Conservation (phyloP, 2,888 invertebrate genomes). For the Eurytoma adleriae region DNA sequence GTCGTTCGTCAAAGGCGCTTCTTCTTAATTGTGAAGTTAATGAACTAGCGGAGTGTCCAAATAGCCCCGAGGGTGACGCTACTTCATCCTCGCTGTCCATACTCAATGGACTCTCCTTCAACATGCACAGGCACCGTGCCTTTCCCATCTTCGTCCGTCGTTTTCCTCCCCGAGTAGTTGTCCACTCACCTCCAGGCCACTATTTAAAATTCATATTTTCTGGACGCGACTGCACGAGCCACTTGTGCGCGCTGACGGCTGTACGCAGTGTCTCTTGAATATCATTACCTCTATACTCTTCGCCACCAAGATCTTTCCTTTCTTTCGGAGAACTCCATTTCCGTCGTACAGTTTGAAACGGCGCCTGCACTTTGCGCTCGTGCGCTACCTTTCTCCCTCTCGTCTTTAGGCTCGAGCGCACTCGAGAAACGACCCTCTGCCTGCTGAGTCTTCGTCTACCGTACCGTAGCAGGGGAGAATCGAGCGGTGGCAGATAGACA, state of each 20-base stretch:
- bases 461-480: constrained; percentile 5
- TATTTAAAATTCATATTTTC: constrained; percentile 47
- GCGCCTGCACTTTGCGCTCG: constrained; percentile 62
- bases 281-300: constrained; percentile 65
- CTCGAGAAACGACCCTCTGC: constrained; percentile 58
- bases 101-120: too few relatives aligned
- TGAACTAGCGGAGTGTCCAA: constrained; percentile 33
- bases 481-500: too few relatives aligned
- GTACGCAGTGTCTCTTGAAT: constrained; percentile 60
- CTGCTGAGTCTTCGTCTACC: too few relatives aligned
- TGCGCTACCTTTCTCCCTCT: constrained; percentile 44
- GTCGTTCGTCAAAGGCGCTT: too few relatives aligned
- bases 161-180: constrained; percentile 26
- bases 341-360: constrained; percentile 57
- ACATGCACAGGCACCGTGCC: too few relatives aligned
- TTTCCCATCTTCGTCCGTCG: background rate
- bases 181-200: background rate
- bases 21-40: background rate
- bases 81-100: too few relatives aligned
- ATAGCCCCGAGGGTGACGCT: too few relatives aligned
- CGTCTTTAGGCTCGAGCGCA: constrained; percentile 61
- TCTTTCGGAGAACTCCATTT: constrained; percentile 16
- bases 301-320: constrained; percentile 41
- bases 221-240: constrained; percentile 13
- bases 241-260: background rate